Conservation (phyloP, 2,797 vertebrate species). For the Mus spretus region DNA sequence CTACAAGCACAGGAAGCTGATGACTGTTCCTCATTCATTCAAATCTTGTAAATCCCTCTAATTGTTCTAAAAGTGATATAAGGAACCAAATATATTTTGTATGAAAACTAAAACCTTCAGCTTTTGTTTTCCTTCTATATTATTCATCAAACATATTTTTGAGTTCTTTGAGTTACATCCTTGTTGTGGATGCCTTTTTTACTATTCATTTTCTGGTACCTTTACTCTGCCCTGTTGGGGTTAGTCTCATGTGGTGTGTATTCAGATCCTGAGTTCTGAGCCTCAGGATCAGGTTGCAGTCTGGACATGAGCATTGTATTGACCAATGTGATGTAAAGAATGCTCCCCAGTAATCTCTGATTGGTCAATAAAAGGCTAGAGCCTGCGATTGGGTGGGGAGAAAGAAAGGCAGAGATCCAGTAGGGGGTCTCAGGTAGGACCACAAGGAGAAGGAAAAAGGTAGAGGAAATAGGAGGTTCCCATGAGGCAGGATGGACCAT, state of each 20-base stretch:
- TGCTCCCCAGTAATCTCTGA: background rate
- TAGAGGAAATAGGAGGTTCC: background rate
- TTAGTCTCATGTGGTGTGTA: background rate
- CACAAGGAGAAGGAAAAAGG: background rate
- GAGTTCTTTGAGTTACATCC: background rate
- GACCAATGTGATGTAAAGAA: background rate
- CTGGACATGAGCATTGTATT: background rate
- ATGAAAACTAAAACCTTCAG: background rate
- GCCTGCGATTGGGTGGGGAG: background rate
- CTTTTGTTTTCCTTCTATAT: background rate
- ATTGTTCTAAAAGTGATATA: constrained; percentile 9
- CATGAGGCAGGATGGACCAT: background rate
- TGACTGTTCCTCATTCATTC: background rate
- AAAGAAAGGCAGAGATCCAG: background rate
- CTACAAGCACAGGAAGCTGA: background rate
- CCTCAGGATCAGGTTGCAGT: background rate
- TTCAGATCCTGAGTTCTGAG: background rate
- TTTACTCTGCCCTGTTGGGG: background rate
- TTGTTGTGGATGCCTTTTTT: background rate
- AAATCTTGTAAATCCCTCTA: background rate
- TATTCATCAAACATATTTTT: background rate
- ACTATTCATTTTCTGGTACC: background rate
- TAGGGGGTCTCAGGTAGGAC: background rate
- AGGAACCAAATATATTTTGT: background rate
- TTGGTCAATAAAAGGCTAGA: background rate